These are phyloP conservation scores for Dasypogon diadema DNA, from an alignment of 2,888 invertebrate genomes.

Conservation along the genomic window DNA sequence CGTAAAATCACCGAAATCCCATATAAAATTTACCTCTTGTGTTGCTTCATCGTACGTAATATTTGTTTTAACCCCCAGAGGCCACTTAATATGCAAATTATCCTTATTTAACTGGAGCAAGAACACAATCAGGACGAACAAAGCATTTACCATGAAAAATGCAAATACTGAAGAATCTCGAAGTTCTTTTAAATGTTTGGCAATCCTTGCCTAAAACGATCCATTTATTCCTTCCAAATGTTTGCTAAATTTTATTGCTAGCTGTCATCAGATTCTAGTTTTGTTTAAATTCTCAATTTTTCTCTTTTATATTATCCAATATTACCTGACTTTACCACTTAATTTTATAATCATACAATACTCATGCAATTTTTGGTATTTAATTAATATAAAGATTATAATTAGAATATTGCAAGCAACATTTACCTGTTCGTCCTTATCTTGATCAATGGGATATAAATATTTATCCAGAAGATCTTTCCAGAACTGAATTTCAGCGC, in stretches of 20 bases:
- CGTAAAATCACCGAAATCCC: constrained; percentile 59
- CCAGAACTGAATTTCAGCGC: constrained; percentile 92
- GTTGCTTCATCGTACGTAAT: constrained; percentile 90
- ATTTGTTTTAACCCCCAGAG: constrained; percentile 93
- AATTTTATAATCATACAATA: too few species aligned
- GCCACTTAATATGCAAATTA: constrained; percentile 95
- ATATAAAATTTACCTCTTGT: constrained; percentile 83
- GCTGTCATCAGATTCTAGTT: neutral
- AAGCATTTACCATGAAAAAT: constrained; percentile 98
- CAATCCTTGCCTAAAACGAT: constrained; percentile 88
- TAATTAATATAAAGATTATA: too few species aligned
- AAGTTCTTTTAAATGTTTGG: constrained; percentile 91
- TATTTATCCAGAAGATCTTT: constrained; percentile 94
- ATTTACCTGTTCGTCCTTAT: constrained; percentile 89
- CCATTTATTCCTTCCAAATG: constrained; percentile 47
- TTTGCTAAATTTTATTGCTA: neutral
- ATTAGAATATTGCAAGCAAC: neutral
- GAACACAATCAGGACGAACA: constrained; percentile 98
- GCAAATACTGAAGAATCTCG: constrained; percentile 95
- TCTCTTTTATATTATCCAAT: too few species aligned
- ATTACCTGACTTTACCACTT: too few species aligned
- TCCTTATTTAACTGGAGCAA: constrained; percentile 99
- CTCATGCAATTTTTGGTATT: too few species aligned
- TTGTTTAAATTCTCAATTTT: too few species aligned
- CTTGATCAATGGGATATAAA: constrained; percentile 92